Percentiles rank a stretch among this genome's conserved stretches.
phyloP scores from a whole-genome alignment of 1,140 invertebrate genomes.

The Drosophila orena region DNA sequence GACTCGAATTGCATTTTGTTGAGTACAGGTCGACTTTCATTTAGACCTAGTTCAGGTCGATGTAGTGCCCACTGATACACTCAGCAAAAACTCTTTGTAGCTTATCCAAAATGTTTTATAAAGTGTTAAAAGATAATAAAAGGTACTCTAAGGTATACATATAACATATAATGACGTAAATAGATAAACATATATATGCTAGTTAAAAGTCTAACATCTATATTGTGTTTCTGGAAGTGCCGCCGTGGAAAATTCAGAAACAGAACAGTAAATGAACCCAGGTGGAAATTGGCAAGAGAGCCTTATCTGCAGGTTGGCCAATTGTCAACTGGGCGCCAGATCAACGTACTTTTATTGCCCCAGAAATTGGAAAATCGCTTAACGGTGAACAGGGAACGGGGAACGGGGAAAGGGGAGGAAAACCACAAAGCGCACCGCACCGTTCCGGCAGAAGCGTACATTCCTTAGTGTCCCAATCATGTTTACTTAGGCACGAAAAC shows the following conservation, averaged over 20 bases:
- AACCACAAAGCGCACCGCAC: neutral
- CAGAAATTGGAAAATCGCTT: neutral
- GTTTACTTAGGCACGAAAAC: slow-evolving; percentile 37
- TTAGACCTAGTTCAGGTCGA: slow-evolving; percentile 17
- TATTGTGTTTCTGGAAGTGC: neutral
- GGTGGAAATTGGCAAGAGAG: slow-evolving; percentile 36
- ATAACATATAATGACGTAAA: too few relatives aligned
- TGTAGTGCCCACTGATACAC: slow-evolving; percentile 4
- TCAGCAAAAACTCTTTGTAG: neutral
- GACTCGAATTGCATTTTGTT: slow-evolving; percentile 55
- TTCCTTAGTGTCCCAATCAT: slow-evolving; percentile 8
- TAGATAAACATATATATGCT: neutral
- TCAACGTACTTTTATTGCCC: slow-evolving; percentile 23
- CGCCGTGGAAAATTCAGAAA: slow-evolving; percentile 24
- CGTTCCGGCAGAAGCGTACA: neutral
- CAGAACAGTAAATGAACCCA: slow-evolving; percentile 18
- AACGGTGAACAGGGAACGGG: too few relatives aligned
- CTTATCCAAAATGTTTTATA: neutral
- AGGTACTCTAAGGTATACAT: too few relatives aligned
- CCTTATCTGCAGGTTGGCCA: slow-evolving; percentile 18
- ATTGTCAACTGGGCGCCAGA: slow-evolving; percentile 21
- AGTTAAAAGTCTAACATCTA: neutral
- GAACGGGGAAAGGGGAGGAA: too few relatives aligned
- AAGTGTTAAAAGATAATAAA: neutral
- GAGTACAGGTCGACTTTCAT: slow-evolving; percentile 46